Base-by-base conservation (phyloP, 2,888 invertebrate species). In the Carpatolechia fugitivella region DNA sequence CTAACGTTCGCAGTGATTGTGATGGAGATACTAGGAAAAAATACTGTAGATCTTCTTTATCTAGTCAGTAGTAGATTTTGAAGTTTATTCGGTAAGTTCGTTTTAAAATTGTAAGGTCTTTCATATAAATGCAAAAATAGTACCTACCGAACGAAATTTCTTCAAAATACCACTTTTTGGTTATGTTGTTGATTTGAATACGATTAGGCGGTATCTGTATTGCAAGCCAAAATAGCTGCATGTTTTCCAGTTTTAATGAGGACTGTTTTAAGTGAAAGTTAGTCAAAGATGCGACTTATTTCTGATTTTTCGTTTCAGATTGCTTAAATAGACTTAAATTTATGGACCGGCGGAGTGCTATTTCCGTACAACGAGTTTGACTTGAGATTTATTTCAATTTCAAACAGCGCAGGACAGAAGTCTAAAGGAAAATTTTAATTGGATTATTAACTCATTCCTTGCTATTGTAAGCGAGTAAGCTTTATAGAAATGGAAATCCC, bases 291-390 rank as follows among this genome's bases (percentile, higher is more conserved):
- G 78, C 73, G 78, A 76, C 70, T 82, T 83, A 85, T 85, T 85
- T 84, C 74, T 79, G 86, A 87, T 86, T 86, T 86, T 89, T 88
- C 81, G 78, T 84, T 81, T 72, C 78, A 81, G 82, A 83, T 85
- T 79, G 80, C 80, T 82, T 87, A 89, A 90, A 90, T 88, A 88
- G 90, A 89, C 80, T 75, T 69, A 76, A 79, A 90, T 89, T 90
- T 89, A 90, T 87, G 84, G 77, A 78, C 80, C 78, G 78, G 71
- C 81, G 77, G 82, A 84, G 84, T 83, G 86, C 82, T 90, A 90
- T 90, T 89, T 89, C 88, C 87, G 89, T 85, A 80, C 74, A 82
- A 78, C 80, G 80, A 82, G 78, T 82, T 82, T 78, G 76, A 78
- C 72, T 64, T 69, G 66, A 88, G 89, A 90, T 90, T 90, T 90